Base-by-base conservation (phyloP, 1,140 invertebrate genomes). In the Drosophila parvula region DNA sequence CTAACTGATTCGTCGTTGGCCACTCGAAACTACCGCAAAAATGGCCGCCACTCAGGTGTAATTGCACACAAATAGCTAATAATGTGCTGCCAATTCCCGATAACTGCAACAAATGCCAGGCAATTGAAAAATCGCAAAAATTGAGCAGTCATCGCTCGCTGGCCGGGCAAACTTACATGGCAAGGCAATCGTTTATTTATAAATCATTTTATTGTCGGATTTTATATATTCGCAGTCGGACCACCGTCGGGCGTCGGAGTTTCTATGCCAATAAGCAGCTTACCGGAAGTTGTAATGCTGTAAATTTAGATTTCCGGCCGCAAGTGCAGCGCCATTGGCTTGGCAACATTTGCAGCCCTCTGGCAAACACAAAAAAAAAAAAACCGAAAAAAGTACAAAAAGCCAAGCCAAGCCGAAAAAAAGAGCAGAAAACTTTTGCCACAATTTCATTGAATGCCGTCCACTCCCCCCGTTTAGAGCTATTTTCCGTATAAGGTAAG, bases 231-330 rank as follows among this genome's bases (percentile, higher is more conserved):
- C 64, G 80, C 77, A 70, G 74, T 73, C 55, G 68, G 73, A 77
- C 40, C 63, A 76, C 27, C 59, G 74, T 73, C 73, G 78, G 73
- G 71, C 71, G 60, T 63, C 44, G 53, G 65, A 89, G 64, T 84
- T 89, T 89, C 78, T 89, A 89, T 88, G 84, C 84, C 84, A 88
- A 88, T 89, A 88, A 89, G 84, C 84, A 81, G 84, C 84, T 89
- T 89, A 89, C 80, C 84, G 84, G 84, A 89, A 89, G 80, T 89
- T 89, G 84, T 89, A 89, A 89, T 89, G 84, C 84, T 89, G 84
- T 83, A 89, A 89, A 89, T 89, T 89, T 89, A 81, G 85, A 89
- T 84, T 89, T 89, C 84, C 84, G 85, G 85, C 85, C 84, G 85
- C 84, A 86, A 86, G 77, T 82, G 79, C 78, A 81, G 57, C 60